Conservation (phyloP, 2,113 vertebrate genomes). For the Sphaerodactylus townsendi region DNA sequence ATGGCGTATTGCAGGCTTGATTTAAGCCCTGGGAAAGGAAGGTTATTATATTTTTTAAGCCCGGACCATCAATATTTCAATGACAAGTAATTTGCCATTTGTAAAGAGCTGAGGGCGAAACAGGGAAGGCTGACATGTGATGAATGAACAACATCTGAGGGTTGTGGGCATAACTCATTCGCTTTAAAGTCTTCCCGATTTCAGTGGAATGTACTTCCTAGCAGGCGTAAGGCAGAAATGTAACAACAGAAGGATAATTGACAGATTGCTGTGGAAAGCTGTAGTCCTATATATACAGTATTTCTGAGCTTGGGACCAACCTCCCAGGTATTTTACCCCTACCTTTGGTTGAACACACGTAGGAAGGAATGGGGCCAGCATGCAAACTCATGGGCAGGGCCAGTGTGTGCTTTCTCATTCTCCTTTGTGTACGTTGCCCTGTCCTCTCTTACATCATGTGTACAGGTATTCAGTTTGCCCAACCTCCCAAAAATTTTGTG, state of each 20-base stretch:
- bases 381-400: too few species aligned
- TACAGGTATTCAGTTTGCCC: too few species aligned
- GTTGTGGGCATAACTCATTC: neutral
- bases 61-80: conserved; percentile 48
- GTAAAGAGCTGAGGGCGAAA: conserved; percentile 34
- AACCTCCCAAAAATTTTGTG: too few species aligned
- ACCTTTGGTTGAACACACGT: too few species aligned
- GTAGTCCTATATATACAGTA: neutral
- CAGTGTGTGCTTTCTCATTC: too few species aligned
- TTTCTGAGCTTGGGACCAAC: too few species aligned
- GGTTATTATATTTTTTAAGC: conserved; percentile 10
- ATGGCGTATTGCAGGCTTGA: conserved; percentile 3
- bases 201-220: neutral
- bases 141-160: neutral
- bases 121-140: conserved; percentile 25
- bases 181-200: neutral
- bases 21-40: conserved; percentile 30
- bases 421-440: too few species aligned
- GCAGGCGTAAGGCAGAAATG: neutral
- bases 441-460: too few species aligned
- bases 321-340: too few species aligned
- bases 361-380: too few species aligned
- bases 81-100: neutral
- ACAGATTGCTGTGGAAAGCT: neutral
- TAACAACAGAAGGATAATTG: neutral